A percentile compares a stretch with the other conserved stretches of the same genome.
These are phyloP conservation scores for Megaustenia siamemsis DNA, from an alignment of 2,888 invertebrate genomes.

Conservation along the genomic window DNA sequence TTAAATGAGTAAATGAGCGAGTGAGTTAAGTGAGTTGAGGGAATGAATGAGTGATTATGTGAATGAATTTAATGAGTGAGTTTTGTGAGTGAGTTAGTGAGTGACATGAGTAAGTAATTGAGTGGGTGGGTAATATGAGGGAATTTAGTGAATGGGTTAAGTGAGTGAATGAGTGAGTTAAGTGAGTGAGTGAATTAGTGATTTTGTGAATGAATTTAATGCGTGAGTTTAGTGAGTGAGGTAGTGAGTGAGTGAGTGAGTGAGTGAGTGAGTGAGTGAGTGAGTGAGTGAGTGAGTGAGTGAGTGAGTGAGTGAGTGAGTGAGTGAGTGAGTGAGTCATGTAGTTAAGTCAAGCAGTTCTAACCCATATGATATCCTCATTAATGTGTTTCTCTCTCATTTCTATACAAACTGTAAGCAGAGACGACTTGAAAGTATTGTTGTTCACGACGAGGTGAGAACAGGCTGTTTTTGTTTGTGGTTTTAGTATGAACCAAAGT, in stretches of 20 bases:
- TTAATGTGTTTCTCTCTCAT: too few species aligned
- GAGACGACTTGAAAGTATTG: too few species aligned
- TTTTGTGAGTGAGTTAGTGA: conserved; percentile 9
- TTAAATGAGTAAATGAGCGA: not conserved
- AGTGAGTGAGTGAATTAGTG: conserved; percentile 20
- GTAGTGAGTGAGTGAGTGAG: not conserved
- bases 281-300: not conserved
- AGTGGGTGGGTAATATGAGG: too few species aligned
- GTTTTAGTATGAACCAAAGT: too few species aligned
- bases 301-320: not conserved
- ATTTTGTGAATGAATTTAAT: not conserved
- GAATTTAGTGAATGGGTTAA: not conserved
- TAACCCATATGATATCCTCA: too few species aligned
- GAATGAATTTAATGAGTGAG: not conserved
- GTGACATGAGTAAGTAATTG: not conserved
- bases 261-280: not conserved
- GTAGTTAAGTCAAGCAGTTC: not conserved
- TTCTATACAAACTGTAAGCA: too few species aligned
- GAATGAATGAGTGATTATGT: not conserved
- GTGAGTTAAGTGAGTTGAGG: not conserved
- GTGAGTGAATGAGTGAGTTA: not conserved
- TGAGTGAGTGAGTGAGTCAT: not conserved
- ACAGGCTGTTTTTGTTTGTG: too few species aligned
- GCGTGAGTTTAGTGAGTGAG: not conserved
- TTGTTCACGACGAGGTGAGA: too few species aligned